phyloP scores from a whole-genome alignment of 1,140 invertebrate species.

The Drosophila tsacasi region DNA sequence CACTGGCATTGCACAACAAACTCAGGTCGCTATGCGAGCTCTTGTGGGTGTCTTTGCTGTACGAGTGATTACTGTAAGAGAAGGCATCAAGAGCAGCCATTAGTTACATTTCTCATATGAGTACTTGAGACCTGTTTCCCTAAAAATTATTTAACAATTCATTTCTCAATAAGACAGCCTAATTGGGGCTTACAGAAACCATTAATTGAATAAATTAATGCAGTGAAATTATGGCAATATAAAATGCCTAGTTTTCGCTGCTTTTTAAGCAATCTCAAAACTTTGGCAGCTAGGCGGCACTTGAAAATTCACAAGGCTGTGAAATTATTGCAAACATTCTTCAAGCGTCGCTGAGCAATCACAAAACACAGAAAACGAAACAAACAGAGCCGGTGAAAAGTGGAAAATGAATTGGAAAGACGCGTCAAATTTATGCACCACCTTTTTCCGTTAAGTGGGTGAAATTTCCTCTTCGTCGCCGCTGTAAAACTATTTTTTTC shows the following conservation, averaged over 20 bases:
- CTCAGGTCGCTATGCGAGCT: constrained; percentile 84
- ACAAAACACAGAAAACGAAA: constrained; percentile 29
- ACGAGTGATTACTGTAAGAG: constrained; percentile 79
- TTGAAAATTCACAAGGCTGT: constrained; percentile 63
- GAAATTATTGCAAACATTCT: constrained; percentile 52
- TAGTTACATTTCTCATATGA: neutral
- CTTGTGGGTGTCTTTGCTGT: constrained; percentile 84
- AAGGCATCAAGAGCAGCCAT: constrained; percentile 10
- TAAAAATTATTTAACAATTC: constrained; percentile 28
- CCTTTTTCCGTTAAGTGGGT: constrained; percentile 53
- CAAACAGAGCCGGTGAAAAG: constrained; percentile 62
- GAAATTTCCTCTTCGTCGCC: constrained; percentile 63
- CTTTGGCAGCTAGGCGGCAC: constrained; percentile 2
- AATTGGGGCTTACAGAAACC: constrained; percentile 12
- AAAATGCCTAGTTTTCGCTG: constrained; percentile 2
- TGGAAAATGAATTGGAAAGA: constrained; percentile 64
- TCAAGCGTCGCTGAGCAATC: constrained; percentile 56
- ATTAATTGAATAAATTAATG: constrained; percentile 24
- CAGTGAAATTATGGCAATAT: constrained; percentile 17
- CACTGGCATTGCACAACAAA: constrained; percentile 51
- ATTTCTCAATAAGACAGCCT: constrained; percentile 5
- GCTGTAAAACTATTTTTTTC: constrained; percentile 21
- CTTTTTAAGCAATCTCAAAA: constrained; percentile 32
- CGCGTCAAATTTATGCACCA: constrained; percentile 57
- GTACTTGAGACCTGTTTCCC: constrained; percentile 9